These are phyloP conservation scores for Brachyopa scutellaris DNA, from an alignment of 2,888 invertebrate species.

Conservation along the genomic window DNA sequence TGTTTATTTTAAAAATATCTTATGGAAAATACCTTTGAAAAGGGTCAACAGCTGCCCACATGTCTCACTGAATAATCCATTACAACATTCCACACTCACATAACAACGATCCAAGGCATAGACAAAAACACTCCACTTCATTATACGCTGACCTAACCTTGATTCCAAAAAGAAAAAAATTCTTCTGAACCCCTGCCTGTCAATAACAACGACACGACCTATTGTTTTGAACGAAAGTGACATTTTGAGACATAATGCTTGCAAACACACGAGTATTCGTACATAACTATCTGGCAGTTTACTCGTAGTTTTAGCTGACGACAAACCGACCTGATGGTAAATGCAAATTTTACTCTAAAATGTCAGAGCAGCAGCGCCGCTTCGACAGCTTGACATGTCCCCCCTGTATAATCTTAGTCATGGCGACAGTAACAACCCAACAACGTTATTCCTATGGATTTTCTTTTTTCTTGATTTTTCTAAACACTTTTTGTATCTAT, in stretches of 20 bases:
- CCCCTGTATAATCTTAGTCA: conserved; percentile 9
- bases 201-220: conserved; percentile 49
- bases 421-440: conserved; percentile 7
- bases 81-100: too few relatives aligned
- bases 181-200: conserved; percentile 38
- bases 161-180: neutral
- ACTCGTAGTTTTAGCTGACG: neutral
- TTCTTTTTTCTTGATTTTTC: conserved; percentile 1
- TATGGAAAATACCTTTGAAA: too few relatives aligned
- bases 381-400: conserved; percentile 65
- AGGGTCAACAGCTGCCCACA: too few relatives aligned
- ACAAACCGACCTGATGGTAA: conserved; percentile 26
- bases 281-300: conserved; percentile 16
- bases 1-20: too few relatives aligned
- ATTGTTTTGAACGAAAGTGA: conserved; percentile 60
- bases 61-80: too few relatives aligned
- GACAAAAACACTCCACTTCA: too few relatives aligned
- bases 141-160: conserved; percentile 38
- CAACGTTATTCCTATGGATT: conserved; percentile 25
- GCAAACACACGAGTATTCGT: conserved; percentile 14
- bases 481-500: conserved; percentile 27
- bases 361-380: conserved; percentile 61
- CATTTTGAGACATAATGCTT: conserved; percentile 32
- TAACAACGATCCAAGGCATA: too few relatives aligned
- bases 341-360: conserved; percentile 59